A percentile compares a stretch with the other conserved stretches of the same genome.
These are phyloP conservation scores for Intellagama lesueurii DNA, from an alignment of 2,797 vertebrate species.

Conservation along the genomic window DNA sequence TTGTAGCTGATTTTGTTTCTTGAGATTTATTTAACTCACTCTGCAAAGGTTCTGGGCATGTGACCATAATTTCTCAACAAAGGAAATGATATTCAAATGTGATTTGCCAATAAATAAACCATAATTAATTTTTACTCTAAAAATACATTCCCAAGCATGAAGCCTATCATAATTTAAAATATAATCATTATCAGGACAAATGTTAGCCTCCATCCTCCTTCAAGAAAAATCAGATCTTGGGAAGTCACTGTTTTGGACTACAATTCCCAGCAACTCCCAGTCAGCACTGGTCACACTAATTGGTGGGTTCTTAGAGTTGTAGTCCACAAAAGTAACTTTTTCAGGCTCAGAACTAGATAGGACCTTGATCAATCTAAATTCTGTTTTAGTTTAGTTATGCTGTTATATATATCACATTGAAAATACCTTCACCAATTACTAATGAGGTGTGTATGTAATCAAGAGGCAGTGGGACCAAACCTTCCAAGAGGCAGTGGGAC, in stretches of 20 bases:
- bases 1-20: not conserved
- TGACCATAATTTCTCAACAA: not conserved
- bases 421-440: not conserved
- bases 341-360: not conserved
- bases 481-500: no score
- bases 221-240: not conserved
- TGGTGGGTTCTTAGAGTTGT: no score
- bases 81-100: conserved; percentile 9
- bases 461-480: not conserved
- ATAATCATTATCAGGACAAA: not conserved
- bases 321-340: no score
- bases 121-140: not conserved
- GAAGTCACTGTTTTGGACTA: no score
- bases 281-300: no score
- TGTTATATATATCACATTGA: not conserved
- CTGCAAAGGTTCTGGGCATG: not conserved
- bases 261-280: no score
- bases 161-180: not conserved
- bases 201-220: not conserved
- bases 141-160: not conserved
- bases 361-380: not conserved
- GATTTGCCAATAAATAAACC: not conserved
- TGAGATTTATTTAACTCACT: not conserved
- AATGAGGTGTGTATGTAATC: not conserved
- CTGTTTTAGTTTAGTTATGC: not conserved